These are phyloP conservation scores for Lydus trimaculatus DNA, from an alignment of 2,888 invertebrate genomes.

Conservation along the genomic window DNA sequence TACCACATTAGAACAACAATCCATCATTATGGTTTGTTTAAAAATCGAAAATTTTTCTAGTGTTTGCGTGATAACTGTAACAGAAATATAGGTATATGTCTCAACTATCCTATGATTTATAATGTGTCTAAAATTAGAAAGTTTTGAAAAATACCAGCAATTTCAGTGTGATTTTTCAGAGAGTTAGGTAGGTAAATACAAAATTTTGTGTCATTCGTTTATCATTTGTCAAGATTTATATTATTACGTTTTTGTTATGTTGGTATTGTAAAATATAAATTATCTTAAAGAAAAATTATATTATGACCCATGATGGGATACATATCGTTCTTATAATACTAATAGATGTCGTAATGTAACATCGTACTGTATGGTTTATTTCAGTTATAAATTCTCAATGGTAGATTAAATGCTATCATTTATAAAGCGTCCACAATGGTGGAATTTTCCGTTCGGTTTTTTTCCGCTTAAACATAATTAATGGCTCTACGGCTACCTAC, in stretches of 20 bases:
- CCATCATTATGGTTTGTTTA: background rate
- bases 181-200: slow-evolving; percentile 11
- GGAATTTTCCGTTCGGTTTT: too few species aligned
- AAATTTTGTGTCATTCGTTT: slow-evolving; percentile 32
- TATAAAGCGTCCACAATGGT: slow-evolving; percentile 33
- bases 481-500: background rate
- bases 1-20: background rate
- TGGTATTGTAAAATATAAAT: slow-evolving; percentile 29
- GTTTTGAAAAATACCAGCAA: too few species aligned
- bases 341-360: slow-evolving; percentile 46
- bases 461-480: background rate
- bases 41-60: background rate
- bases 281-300: slow-evolving; percentile 30
- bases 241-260: slow-evolving; percentile 7
- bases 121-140: too few species aligned
- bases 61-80: background rate
- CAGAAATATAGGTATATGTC: slow-evolving; percentile 2
- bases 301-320: slow-evolving; percentile 33
- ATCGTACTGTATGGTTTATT: slow-evolving; percentile 39
- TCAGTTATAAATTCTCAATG: slow-evolving; percentile 43
- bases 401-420: slow-evolving; percentile 45
- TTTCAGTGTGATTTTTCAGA: background rate
- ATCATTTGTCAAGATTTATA: slow-evolving; percentile 38
- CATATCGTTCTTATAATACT: slow-evolving; percentile 45
- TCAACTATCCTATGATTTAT: background rate